These are phyloP conservation scores for Caenorhabditis sp. DNA, from an alignment of 2,888 invertebrate species.

Conservation along the genomic window DNA sequence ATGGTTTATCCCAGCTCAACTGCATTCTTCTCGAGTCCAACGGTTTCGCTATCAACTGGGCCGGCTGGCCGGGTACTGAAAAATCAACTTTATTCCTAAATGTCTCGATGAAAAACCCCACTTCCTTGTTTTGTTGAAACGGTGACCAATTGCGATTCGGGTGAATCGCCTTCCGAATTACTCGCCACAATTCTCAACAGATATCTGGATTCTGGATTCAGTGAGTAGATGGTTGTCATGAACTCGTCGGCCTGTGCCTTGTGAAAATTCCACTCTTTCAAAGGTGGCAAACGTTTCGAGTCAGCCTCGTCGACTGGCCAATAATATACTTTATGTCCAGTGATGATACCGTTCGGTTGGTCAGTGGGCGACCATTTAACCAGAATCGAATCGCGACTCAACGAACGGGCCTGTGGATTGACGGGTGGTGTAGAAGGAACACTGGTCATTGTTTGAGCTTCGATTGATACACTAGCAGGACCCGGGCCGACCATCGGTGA, in stretches of 20 bases:
- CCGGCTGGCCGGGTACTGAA: slow-evolving; percentile 93
- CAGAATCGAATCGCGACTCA: slow-evolving; percentile 89
- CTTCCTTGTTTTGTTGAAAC: slow-evolving; percentile 92
- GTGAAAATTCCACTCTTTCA: slow-evolving; percentile 52
- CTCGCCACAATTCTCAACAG: slow-evolving; percentile 89
- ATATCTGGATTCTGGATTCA: slow-evolving; percentile 53
- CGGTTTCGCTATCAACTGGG: slow-evolving; percentile 85
- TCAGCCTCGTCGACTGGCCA: slow-evolving; percentile 11
- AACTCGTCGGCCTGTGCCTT: slow-evolving; percentile 59
- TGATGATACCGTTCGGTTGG: slow-evolving; percentile 92
- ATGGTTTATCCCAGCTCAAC: slow-evolving; percentile 88
- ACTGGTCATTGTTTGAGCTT: slow-evolving; percentile 80
- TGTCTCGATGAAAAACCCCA: slow-evolving; percentile 53
- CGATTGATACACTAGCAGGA: slow-evolving; percentile 82
- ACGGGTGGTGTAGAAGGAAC: slow-evolving; percentile 94
- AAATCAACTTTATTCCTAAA: not conserved
- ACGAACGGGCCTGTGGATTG: slow-evolving; percentile 85
- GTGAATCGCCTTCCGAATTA: slow-evolving; percentile 93
- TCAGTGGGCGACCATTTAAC: slow-evolving; percentile 98
- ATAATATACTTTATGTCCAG: slow-evolving; percentile 84
- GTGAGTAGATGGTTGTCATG: slow-evolving; percentile 55
- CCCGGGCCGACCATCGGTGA: slow-evolving; percentile 89
- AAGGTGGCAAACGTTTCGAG: slow-evolving; percentile 2
- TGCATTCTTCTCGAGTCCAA: slow-evolving; percentile 89
- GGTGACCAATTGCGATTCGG: slow-evolving; percentile 92